Evolutionary conservation across 2,113 vertebrate species (phyloP).

Genomic region (Merops nubicus): DNA sequence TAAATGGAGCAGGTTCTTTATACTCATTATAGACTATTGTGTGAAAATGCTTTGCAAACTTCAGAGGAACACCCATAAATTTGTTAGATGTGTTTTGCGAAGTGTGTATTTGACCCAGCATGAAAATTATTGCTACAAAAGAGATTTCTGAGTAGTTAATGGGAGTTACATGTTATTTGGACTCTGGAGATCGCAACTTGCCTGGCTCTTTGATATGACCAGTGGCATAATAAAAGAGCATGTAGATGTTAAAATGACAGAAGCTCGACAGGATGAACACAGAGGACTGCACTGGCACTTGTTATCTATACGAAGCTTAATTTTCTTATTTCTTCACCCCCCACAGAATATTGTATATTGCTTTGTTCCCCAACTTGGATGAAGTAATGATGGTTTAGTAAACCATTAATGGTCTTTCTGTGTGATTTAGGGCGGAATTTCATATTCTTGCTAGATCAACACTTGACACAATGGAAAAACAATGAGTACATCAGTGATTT

Average conservation of each 20-base stretch:
- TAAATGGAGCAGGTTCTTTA: conserved; percentile 17
- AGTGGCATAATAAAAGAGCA: neutral
- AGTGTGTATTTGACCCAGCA: neutral
- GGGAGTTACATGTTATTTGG: neutral
- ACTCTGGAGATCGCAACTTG: neutral
- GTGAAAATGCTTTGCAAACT: conserved; percentile 25
- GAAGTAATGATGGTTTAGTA: neutral
- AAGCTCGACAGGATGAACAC: neutral
- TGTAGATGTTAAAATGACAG: neutral
- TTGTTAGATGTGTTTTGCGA: conserved; percentile 3
- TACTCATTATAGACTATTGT: neutral
- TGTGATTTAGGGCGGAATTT: neutral
- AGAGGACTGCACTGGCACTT: neutral
- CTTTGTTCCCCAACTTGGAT: neutral
- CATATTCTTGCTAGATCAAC: neutral
- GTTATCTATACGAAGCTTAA: neutral
- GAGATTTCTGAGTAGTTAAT: neutral
- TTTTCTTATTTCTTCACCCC: neutral
- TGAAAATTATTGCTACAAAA: neutral
- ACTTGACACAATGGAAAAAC: neutral
- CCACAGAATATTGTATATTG: neutral
- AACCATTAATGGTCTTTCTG: neutral
- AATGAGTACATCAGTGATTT: neutral
- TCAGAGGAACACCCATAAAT: neutral
- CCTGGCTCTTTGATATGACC: neutral